A percentile compares a stretch with the other conserved stretches of the same genome.
These are phyloP conservation scores for Forbesichthys agassizii DNA, from an alignment of 2,113 vertebrate genomes.

Conservation along the genomic window DNA sequence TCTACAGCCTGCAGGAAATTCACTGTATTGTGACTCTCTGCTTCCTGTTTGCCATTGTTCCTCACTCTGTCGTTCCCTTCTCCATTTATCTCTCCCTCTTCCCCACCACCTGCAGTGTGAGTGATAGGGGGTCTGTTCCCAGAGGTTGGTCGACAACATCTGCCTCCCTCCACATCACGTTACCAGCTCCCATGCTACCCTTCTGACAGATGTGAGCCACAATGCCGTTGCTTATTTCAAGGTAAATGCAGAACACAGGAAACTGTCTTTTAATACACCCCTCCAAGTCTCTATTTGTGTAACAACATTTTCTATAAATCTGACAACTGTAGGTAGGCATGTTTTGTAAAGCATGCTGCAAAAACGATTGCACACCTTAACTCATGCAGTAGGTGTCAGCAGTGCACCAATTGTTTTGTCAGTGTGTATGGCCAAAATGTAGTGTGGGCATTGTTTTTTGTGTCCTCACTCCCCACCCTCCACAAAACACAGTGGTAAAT, in stretches of 20 bases:
- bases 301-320: slow-evolving; percentile 28
- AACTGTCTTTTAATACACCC: slow-evolving; percentile 53
- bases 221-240: slow-evolving; percentile 70
- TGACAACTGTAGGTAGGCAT: too few species aligned
- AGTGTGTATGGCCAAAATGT: background rate
- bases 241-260: slow-evolving; percentile 73
- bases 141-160: slow-evolving; percentile 61
- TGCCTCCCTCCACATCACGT: slow-evolving; percentile 42
- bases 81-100: slow-evolving; percentile 58
- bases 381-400: slow-evolving; percentile 58
- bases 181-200: slow-evolving; percentile 44
- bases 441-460: slow-evolving; percentile 33
- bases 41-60: slow-evolving; percentile 74
- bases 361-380: slow-evolving; percentile 4
- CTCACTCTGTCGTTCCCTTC: slow-evolving; percentile 64
- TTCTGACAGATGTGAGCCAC: slow-evolving; percentile 66
- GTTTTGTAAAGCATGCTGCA: background rate
- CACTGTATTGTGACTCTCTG: slow-evolving; percentile 69
- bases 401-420: slow-evolving; percentile 11
- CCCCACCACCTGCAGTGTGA: slow-evolving; percentile 70
- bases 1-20: slow-evolving; percentile 71
- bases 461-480: slow-evolving; percentile 47
- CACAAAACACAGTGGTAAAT: too few species aligned
- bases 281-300: slow-evolving; percentile 53
- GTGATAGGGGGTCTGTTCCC: slow-evolving; percentile 65